These are phyloP conservation scores for Drosophila serrata DNA, from an alignment of 1,140 invertebrate species.

Conservation along the genomic window DNA sequence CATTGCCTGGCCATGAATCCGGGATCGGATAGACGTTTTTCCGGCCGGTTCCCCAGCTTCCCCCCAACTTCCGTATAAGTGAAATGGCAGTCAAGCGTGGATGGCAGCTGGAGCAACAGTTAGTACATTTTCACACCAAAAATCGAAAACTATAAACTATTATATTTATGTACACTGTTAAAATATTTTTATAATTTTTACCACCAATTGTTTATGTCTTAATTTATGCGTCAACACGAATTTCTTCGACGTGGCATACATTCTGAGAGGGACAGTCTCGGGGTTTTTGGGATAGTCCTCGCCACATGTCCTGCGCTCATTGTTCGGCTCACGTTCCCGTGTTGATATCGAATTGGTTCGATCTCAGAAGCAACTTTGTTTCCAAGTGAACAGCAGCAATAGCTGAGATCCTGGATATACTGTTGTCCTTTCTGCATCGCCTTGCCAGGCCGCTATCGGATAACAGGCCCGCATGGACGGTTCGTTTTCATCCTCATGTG, in stretches of 20 bases:
- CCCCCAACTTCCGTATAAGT: constrained; percentile 51
- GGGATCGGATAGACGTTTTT: constrained; percentile 41
- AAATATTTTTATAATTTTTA: constrained; percentile 54
- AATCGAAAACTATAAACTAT: constrained; percentile 16
- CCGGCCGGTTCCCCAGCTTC: constrained; percentile 42
- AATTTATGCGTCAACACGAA: constrained; percentile 77
- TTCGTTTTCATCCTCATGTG: constrained; percentile 60
- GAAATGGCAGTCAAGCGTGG: constrained; percentile 46
- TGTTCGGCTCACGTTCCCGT: constrained; percentile 74
- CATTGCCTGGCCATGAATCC: constrained; percentile 31
- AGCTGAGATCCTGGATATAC: constrained; percentile 42
- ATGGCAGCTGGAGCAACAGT: constrained; percentile 75
- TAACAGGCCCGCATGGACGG: constrained; percentile 78
- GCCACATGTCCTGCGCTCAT: constrained; percentile 60
- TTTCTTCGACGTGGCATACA: constrained; percentile 50
- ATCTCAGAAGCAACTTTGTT: constrained; percentile 76
- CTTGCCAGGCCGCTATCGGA: constrained; percentile 72
- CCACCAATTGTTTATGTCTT: constrained; percentile 62
- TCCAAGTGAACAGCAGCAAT: constrained; percentile 62
- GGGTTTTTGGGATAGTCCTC: constrained; percentile 54
- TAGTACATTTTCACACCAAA: constrained; percentile 21
- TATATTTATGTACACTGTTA: constrained; percentile 14
- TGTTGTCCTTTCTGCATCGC: constrained; percentile 14
- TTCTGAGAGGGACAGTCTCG: constrained; percentile 22
- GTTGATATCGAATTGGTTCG: constrained; percentile 78